Evolutionary conservation across 2,113 vertebrate genomes (phyloP), one percentile per base, ranked within the genome.

Genomic region (Oenanthe melanoleuca): DNA sequence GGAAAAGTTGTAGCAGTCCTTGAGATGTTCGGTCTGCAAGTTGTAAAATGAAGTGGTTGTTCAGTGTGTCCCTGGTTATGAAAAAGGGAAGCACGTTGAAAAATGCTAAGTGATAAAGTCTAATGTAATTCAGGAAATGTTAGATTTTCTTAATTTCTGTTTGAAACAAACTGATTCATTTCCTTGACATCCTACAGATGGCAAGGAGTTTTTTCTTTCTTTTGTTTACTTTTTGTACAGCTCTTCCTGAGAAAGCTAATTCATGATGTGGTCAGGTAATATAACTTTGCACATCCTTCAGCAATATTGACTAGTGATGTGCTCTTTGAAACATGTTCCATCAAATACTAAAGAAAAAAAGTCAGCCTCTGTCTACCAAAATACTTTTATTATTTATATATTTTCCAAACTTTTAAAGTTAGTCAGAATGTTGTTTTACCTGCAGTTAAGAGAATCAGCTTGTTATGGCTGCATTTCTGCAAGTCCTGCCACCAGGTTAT

Each of bases 381-480:
- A 75, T 86, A 84, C 25, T 79, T 90, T 72, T 94, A 72, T 80
- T 94, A 75, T 94, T 81, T 91, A 64, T 94, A 17, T 89, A 61
- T 95, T 96, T 97, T 94, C 84, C 86, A 82, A 17, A 70, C 20
- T 86, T 88, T 53, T 73, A 0, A 85, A 75, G 56, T 88, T 95
- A 72, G 75, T 95, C 59, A n/a, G 92, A 95, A 67, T 96, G 96
- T 95, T 97, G 81, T 96, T 97, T 96, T 97, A 96, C 96, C 91
- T 96, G 92, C 78, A 97, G 57, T 88, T 89, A 77, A 72, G 89
- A 85, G 74, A 92, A 95, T 81, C 72, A 87, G 80, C 65, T 96
- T 96, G 71, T 94, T 95, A 93, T 81, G 73, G 86, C 87, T 86
- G 59, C 73, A 33, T 95, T 97, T 96, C 60, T 92, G 40, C 75